Percentiles rank a stretch among this genome's conserved stretches.
Conservation (phyloP, 30 jellyfish, hydroid and myxozoan genomes). For the Mastigias papua region DNA sequence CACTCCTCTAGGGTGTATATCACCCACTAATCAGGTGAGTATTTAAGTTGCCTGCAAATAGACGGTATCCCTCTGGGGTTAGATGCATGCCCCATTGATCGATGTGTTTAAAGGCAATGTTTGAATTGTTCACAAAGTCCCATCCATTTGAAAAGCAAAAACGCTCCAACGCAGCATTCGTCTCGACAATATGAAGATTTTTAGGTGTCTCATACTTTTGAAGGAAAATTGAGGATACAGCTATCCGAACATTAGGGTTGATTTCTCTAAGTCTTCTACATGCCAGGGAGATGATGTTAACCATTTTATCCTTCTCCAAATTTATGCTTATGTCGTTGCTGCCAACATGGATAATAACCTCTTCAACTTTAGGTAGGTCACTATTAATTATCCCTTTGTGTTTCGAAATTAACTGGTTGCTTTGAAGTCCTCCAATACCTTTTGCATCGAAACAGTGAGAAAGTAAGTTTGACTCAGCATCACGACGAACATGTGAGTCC, state of each 20-base stretch:
- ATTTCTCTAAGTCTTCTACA: not conserved
- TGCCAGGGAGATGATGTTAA: slow-evolving; percentile 12
- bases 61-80: no score
- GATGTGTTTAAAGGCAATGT: no score
- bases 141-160: not conserved
- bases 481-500: not conserved
- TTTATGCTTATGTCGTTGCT: slow-evolving; percentile 1
- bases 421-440: slow-evolving; percentile 26
- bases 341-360: slow-evolving; percentile 31
- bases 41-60: no score
- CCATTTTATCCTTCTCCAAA: not conserved
- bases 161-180: not conserved
- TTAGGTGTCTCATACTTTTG: slow-evolving; percentile 12
- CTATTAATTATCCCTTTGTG: slow-evolving; percentile 19
- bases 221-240: slow-evolving; percentile 22
- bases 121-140: not conserved
- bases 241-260: slow-evolving; percentile 3
- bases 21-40: no score
- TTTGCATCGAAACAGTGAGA: slow-evolving; percentile 3
- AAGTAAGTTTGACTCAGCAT: not conserved
- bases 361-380: slow-evolving; percentile 25
- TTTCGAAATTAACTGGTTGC: slow-evolving; percentile 15
- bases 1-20: not conserved
- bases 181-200: not conserved
- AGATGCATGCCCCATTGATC: no score